phyloP scores from a whole-genome alignment of 2,888 invertebrate genomes.

The Nebria salina region DNA sequence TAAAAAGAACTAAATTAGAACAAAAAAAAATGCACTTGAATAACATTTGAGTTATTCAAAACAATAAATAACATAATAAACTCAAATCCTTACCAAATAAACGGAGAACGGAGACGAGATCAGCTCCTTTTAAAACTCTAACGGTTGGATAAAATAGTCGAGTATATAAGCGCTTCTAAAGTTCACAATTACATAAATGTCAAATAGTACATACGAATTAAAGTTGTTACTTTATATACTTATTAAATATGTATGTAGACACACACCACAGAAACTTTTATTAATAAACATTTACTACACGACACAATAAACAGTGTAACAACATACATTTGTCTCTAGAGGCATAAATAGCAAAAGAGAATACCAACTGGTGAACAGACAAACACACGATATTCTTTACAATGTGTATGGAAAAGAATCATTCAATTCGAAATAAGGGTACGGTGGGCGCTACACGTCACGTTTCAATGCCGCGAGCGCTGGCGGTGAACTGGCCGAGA shows the following conservation, averaged over 20 bases:
- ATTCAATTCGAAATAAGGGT: constrained; percentile 14
- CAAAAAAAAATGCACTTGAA: background rate
- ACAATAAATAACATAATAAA: background rate
- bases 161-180: background rate
- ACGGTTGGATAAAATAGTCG: background rate
- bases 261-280: background rate
- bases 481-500: constrained; percentile 58
- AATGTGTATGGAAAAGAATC: background rate
- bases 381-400: background rate
- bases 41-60: background rate
- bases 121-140: background rate
- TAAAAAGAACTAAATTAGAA: no score
- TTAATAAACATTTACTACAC: background rate
- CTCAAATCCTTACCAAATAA: background rate
- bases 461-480: constrained; percentile 53
- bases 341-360: background rate
- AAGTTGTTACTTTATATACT: background rate
- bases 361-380: constrained; percentile 2
- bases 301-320: constrained; percentile 9
- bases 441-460: background rate
- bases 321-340: constrained; percentile 4
- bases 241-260: no score
- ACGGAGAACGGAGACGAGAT: background rate
- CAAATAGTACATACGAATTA: background rate
- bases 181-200: constrained; percentile 5